phyloP scores from a whole-genome alignment of 2,888 invertebrate genomes.

The Neoscelio sp. region DNA sequence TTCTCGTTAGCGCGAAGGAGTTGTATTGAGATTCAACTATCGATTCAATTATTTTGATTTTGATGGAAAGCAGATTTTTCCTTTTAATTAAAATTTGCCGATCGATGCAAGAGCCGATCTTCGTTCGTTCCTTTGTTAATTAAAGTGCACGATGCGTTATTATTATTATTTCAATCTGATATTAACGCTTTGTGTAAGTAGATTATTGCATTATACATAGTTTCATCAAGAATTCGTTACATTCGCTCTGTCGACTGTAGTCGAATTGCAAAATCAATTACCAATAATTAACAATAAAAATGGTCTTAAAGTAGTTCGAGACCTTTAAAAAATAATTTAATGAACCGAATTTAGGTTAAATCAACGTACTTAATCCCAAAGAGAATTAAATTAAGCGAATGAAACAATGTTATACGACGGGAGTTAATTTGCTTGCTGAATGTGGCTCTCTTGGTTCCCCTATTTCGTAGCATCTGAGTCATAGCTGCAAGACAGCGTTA shows the following conservation, averaged over 20 bases:
- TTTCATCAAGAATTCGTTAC: slow-evolving; percentile 6
- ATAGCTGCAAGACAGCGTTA: slow-evolving; percentile 13
- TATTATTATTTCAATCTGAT: slow-evolving; percentile 19
- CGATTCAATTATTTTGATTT: slow-evolving; percentile 39
- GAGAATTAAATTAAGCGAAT: slow-evolving; percentile 6
- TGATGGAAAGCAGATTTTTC: neutral
- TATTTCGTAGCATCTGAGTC: slow-evolving; percentile 15
- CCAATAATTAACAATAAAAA: too few species aligned
- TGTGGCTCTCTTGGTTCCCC: neutral
- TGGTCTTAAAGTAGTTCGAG: too few species aligned
- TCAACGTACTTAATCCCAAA: neutral
- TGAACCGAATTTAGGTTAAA: too few species aligned
- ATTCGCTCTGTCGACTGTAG: too few species aligned
- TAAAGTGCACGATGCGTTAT: slow-evolving; percentile 30
- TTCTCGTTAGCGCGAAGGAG: slow-evolving; percentile 33
- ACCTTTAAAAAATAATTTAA: too few species aligned
- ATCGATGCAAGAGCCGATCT: neutral
- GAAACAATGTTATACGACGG: neutral
- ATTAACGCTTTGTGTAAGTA: slow-evolving; percentile 39
- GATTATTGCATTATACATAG: slow-evolving; percentile 33
- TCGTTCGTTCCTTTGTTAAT: slow-evolving; percentile 44
- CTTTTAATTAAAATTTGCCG: too few species aligned
- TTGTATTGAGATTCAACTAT: slow-evolving; percentile 31
- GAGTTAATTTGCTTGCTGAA: slow-evolving; percentile 2
- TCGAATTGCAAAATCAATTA: too few species aligned